phyloP scores from a whole-genome alignment of 2,888 invertebrate species.

The Erebia epiphron region DNA sequence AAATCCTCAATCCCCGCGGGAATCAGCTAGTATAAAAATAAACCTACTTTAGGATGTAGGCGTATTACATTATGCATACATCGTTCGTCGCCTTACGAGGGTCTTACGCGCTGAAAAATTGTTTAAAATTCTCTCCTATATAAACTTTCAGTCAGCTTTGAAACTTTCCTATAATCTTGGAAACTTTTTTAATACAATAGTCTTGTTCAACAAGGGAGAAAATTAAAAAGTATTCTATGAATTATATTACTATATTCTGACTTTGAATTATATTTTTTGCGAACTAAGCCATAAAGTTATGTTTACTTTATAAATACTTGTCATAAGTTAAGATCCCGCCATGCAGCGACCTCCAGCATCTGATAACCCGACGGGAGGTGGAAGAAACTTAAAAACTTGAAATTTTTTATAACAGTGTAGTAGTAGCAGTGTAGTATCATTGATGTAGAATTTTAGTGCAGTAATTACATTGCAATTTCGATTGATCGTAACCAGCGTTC shows the following conservation, averaged over 20 bases:
- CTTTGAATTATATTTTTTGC: background rate
- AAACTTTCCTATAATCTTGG: background rate
- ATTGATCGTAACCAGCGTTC: too few relatives aligned
- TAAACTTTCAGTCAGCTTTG: background rate
- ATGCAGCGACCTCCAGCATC: too few relatives aligned
- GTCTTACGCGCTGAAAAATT: slow-evolving; percentile 12
- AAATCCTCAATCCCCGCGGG: too few relatives aligned
- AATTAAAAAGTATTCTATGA: slow-evolving; percentile 4
- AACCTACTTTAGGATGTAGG: background rate
- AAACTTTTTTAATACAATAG: slow-evolving; percentile 9
- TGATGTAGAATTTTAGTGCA: too few relatives aligned
- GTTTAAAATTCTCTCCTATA: background rate
- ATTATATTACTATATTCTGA: background rate
- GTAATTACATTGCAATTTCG: too few relatives aligned
- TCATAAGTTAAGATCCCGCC: too few relatives aligned
- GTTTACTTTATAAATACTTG: too few relatives aligned
- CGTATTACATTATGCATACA: slow-evolving; percentile 10
- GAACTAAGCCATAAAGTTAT: background rate
- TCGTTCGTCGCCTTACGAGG: background rate
- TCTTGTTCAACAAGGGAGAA: slow-evolving; percentile 7
- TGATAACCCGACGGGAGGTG: too few relatives aligned
- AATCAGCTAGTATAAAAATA: too few relatives aligned
- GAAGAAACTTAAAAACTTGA: too few relatives aligned
- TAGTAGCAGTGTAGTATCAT: too few relatives aligned
- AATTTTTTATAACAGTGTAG: too few relatives aligned